Base-by-base conservation (phyloP, 2,113 vertebrate genomes). In the Coreoperca whiteheadi region DNA sequence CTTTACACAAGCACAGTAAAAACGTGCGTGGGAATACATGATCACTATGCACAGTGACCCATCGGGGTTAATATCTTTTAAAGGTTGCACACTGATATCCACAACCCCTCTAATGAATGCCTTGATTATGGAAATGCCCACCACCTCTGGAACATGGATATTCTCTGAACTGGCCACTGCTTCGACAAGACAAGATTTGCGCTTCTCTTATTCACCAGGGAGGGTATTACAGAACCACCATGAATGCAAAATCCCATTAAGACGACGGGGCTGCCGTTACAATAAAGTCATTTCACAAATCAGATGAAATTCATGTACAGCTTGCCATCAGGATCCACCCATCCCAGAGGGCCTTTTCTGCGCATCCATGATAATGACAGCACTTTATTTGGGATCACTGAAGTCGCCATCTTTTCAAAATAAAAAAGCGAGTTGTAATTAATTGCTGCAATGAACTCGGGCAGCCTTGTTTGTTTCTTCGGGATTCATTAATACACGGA, bases 241-340 rank as follows among this genome's bases (percentile, higher is more conserved):
- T 32, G 63, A 61, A 89, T 51, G 54, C 48, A 61, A 68, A 87
- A 87, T 87, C 73, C 69, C 66, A 89, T 87, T 83, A 85, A 68
- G 68, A 50, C 2, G 21, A 60, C n/a, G 51, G 50, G 28, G 74
- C 48, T 74, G 66, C 70, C 74, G 37, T 89, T 83, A 78, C 57
- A 72, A 63, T 78, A 78, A 79, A 82, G 70, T 67, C 2, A 76
- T 84, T 83, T 79, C 74, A 88, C 85, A 75, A 83, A 83, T 84
- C 56, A 82, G 70, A 83, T 60, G 63, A 70, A 86, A 74, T 81
- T 64, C 25, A 43, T 54, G 48, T 60, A 57, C 66, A 68, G 77
- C 65, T 63, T 69, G 54, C 56, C 70, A 69, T 67, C 53, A 43
- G 60, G 74, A 82, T 67, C 41, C 81, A 20, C 1, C 25, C 60